Base-by-base conservation (phyloP, 1,140 invertebrate species). In the Leptoteleia sp. region DNA sequence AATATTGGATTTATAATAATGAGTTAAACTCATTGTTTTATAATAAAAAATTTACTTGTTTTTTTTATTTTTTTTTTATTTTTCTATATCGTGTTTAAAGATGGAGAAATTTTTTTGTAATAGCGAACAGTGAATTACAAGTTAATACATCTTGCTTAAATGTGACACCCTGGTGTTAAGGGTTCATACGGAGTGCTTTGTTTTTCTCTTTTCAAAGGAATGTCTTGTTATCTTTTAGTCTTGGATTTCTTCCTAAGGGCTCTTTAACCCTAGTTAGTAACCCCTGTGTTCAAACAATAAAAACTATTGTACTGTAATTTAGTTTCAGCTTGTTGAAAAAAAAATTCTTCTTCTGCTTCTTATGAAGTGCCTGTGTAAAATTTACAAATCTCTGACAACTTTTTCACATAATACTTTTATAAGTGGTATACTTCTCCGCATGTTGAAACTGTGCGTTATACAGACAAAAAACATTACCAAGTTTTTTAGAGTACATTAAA, bases 211-310 rank as follows among this genome's bases (percentile, higher is more conserved):
- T 43, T 43, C 11, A 29, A 47, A 13, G 17, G 25, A 47, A 29
- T 29, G 25, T 11, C 43, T 47, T 27, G 43, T 29, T 47, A 47
- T 29, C 43, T 29, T 47, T 47, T 5, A 47, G 43, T 13, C 11
- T 29, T 29, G 43, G 13, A 47, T 47, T 47, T 11, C 25, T 19
- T 13, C 9, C 43, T 22, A 29, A 47, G 43, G 43, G 43, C 16
- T 47, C 25, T 47, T 47, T 47, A 47, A 47, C 43, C 43, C 22
- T 47, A 13, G 19, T 47, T 47, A 29, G 25, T 47, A 22, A 47
- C 43, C 43, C 43, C 13, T 47, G 43, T 15, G 12, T 29, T 29
- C 43, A 47, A 12, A 47, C 19, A 47, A 47, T 43, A 13, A 17
- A 22, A 43, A 43, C 40, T 25, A 43, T 43, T 43, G 40, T 43